Evolutionary conservation across 2,888 invertebrate species (phyloP).

Genomic region (Eristalinus aeneus): DNA sequence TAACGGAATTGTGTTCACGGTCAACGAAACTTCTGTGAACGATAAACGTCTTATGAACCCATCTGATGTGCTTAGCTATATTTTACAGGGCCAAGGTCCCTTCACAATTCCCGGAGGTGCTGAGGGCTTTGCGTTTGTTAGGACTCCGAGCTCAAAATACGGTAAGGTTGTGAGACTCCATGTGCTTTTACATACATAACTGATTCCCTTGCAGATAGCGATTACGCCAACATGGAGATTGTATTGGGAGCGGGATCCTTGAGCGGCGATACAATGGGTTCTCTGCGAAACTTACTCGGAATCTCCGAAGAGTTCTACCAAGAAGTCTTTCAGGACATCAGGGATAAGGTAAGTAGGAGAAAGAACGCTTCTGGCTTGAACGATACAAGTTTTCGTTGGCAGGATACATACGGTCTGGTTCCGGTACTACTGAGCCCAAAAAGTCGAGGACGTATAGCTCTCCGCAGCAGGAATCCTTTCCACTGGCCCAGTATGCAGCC

Average conservation of each 20-base stretch:
- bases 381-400: background rate
- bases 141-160: slow-evolving; percentile 83
- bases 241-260: slow-evolving; percentile 90
- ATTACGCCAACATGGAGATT: slow-evolving; percentile 89
- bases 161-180: slow-evolving; percentile 70
- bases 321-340: slow-evolving; percentile 78
- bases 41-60: slow-evolving; percentile 83
- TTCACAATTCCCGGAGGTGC: slow-evolving; percentile 90
- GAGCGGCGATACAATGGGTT: slow-evolving; percentile 87
- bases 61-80: slow-evolving; percentile 84
- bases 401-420: slow-evolving; percentile 85
- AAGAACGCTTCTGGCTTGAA: background rate
- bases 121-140: slow-evolving; percentile 88
- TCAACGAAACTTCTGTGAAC: slow-evolving; percentile 86
- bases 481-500: slow-evolving; percentile 90
- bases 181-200: too few species aligned
- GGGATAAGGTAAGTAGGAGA: slow-evolving; percentile 73
- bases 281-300: slow-evolving; percentile 85
- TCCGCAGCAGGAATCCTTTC: slow-evolving; percentile 87
- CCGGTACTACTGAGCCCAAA: slow-evolving; percentile 88
- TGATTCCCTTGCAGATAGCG: slow-evolving; percentile 74
- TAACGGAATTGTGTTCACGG: slow-evolving; percentile 86
- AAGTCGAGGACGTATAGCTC: slow-evolving; percentile 86
- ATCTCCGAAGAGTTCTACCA: slow-evolving; percentile 80
- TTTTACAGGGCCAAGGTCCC: slow-evolving; percentile 85